phyloP scores from a whole-genome alignment of 2,888 invertebrate genomes.

The Actias luna region DNA sequence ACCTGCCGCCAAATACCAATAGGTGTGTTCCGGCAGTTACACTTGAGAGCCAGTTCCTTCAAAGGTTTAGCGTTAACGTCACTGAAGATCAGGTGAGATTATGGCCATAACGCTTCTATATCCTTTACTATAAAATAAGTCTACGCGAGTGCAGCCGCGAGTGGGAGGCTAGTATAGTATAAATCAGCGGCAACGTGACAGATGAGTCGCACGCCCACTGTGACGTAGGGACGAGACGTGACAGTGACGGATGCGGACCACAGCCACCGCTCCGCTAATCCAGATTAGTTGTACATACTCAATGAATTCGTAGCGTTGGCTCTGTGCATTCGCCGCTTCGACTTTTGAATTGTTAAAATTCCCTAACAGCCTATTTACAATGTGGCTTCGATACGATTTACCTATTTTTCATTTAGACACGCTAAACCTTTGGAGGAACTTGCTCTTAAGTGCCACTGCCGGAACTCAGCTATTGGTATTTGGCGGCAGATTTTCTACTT shows the following conservation, averaged over 20 bases:
- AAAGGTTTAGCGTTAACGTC: too few relatives aligned
- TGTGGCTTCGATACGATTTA: too few relatives aligned
- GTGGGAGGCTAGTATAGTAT: neutral
- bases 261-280: neutral
- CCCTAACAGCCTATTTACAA: neutral
- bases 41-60: too few relatives aligned
- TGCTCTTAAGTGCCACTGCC: too few relatives aligned
- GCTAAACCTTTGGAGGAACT: too few relatives aligned
- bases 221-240: slow-evolving; percentile 30
- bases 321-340: neutral
- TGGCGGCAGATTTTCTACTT: too few relatives aligned
- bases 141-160: neutral
- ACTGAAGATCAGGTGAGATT: slow-evolving; percentile 24
- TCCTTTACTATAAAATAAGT: too few relatives aligned
- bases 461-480: too few relatives aligned
- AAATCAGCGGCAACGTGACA: slow-evolving; percentile 56
- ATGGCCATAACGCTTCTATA: slow-evolving; percentile 13
- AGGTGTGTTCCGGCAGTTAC: too few relatives aligned
- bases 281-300: slow-evolving; percentile 3
- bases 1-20: too few relatives aligned
- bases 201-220: slow-evolving; percentile 45
- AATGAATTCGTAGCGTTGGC: neutral
- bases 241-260: slow-evolving; percentile 25
- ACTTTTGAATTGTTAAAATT: neutral
- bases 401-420: too few relatives aligned